A percentile compares a stretch with the other conserved stretches of the same genome.
Evolutionary conservation across 2,888 invertebrate genomes (phyloP).

Genomic region (Pseudanteris insignis): DNA sequence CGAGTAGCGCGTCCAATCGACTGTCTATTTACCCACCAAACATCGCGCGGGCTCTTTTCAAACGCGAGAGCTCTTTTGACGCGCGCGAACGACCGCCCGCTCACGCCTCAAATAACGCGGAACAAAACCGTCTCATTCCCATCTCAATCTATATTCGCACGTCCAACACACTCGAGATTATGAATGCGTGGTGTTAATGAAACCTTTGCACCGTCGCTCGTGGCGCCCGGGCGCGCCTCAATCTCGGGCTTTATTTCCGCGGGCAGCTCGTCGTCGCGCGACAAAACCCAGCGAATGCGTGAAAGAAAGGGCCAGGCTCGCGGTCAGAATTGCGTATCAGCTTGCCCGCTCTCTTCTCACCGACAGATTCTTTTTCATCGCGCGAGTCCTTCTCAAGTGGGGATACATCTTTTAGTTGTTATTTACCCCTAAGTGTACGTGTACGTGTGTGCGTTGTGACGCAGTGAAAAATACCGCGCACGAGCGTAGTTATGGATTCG

Average conservation of each 20-base stretch:
- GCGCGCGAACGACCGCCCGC: constrained; percentile 36
- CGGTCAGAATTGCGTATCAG: constrained; percentile 41
- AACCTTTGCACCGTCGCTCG: constrained; percentile 65
- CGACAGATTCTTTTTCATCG: constrained; percentile 22
- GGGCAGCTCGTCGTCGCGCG: constrained; percentile 40
- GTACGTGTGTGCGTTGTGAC: too few relatives aligned
- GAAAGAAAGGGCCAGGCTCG: constrained; percentile 31
- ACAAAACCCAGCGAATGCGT: constrained; percentile 41
- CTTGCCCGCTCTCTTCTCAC: background rate
- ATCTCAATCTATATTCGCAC: constrained; percentile 67
- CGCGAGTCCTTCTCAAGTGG: background rate
- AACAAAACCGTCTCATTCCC: constrained; percentile 66
- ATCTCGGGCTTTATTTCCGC: constrained; percentile 38
- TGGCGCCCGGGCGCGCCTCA: constrained; percentile 40
- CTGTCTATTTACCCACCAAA: constrained; percentile 61
- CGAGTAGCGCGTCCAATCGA: constrained; percentile 53
- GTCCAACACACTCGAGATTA: constrained; percentile 66
- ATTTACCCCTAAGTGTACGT: too few relatives aligned
- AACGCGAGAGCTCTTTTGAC: constrained; percentile 50
- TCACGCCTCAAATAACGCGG: constrained; percentile 58
- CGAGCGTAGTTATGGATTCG: background rate
- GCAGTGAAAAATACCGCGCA: background rate
- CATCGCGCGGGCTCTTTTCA: constrained; percentile 51
- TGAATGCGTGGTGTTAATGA: constrained; percentile 66
- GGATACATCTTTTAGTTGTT: constrained; percentile 30